phyloP scores from a whole-genome alignment of 2,113 vertebrate genomes.

The Nibea coibor region DNA sequence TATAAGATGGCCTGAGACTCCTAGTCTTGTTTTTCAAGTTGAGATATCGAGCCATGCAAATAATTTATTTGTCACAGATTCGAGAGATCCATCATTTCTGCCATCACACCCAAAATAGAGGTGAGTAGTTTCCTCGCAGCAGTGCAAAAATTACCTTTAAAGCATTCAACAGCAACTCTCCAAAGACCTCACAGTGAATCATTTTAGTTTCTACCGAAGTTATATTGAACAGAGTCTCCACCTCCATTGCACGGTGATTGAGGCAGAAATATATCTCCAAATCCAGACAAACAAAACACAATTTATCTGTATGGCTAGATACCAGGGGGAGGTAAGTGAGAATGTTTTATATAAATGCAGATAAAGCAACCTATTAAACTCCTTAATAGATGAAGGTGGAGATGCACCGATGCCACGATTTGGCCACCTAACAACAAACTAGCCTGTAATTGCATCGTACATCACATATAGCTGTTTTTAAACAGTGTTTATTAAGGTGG shows the following conservation, averaged over 20 bases:
- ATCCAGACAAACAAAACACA: neutral
- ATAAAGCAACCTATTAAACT: neutral
- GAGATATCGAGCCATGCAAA: neutral
- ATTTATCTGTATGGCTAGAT: neutral
- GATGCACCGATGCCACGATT: neutral
- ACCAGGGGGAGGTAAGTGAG: neutral
- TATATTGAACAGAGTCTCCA: neutral
- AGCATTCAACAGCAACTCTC: neutral
- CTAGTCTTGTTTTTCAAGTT: too few species aligned
- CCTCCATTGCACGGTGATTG: neutral
- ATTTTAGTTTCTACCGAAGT: neutral
- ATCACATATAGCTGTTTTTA: constrained; percentile 3
- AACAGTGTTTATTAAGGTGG: constrained; percentile 18
- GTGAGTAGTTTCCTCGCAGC: neutral
- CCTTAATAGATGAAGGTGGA: neutral
- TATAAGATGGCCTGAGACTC: too few species aligned
- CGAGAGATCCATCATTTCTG: neutral
- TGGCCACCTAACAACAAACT: constrained; percentile 1
- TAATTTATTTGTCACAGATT: neutral
- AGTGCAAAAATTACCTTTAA: neutral
- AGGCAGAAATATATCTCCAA: neutral
- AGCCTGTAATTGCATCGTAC: neutral
- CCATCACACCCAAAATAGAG: neutral
- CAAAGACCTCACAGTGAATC: neutral
- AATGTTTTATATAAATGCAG: neutral